phyloP scores from a whole-genome alignment of 2,797 vertebrate species.

The Podarcis lilfordi region DNA sequence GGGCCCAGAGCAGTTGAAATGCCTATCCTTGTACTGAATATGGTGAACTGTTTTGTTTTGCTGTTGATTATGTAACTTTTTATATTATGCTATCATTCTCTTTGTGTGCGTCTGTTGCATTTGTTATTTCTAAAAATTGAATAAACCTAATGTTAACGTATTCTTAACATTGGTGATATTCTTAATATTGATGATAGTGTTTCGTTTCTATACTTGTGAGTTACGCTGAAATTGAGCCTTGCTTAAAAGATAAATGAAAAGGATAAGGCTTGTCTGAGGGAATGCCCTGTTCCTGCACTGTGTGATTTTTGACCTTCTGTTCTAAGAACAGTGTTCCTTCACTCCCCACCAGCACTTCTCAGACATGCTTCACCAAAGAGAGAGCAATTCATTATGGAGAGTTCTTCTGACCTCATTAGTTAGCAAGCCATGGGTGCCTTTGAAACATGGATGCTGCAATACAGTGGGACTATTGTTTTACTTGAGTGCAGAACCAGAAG shows the following conservation, averaged over 20 bases:
- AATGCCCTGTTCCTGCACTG: not conserved
- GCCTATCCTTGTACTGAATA: not conserved
- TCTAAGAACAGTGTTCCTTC: conserved; percentile 17
- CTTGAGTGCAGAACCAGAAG: conserved; percentile 26
- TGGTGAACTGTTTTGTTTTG: not conserved
- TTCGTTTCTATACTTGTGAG: not conserved
- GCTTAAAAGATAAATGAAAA: not conserved
- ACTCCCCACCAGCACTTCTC: not conserved
- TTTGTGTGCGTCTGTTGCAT: not conserved
- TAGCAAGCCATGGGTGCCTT: conserved; percentile 7
- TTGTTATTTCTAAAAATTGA: not conserved
- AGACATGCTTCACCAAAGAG: conserved; percentile 13
- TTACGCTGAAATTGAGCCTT: not conserved
- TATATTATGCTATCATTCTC: not conserved
- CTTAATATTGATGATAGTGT: not conserved
- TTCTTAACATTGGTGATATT: not conserved
- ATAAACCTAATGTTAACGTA: not conserved
- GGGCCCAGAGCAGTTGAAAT: not conserved
- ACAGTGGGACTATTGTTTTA: conserved; percentile 25
- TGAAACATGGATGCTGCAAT: conserved; percentile 7
- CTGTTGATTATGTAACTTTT: not conserved
- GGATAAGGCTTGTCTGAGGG: not conserved
- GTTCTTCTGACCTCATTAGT: conserved; percentile 39
- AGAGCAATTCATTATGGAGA: conserved; percentile 18
- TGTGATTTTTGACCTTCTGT: conserved; percentile 29